Conservation (phyloP, 2,113 vertebrate species). For the Aleadryas rufinucha region DNA sequence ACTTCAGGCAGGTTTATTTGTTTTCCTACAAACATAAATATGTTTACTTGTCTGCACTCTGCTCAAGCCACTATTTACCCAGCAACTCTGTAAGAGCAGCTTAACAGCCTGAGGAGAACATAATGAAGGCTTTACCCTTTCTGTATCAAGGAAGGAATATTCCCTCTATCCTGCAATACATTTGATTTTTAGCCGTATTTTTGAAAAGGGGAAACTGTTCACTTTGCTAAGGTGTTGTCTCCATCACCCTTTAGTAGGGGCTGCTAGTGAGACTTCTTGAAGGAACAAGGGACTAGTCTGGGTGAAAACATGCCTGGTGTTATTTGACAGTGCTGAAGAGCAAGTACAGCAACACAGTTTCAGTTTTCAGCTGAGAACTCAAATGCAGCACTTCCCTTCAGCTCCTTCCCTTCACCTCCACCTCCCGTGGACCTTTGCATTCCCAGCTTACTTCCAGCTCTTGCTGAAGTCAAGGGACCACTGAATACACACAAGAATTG, state of each 20-base stretch:
- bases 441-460: background rate
- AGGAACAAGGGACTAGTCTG: background rate
- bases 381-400: background rate
- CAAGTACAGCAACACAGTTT: background rate
- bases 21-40: constrained; percentile 24
- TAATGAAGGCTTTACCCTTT: background rate
- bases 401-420: too few species aligned
- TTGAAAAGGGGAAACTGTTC: background rate
- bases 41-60: background rate
- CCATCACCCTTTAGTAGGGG: background rate
- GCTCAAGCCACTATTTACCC: background rate
- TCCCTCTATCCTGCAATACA: background rate
- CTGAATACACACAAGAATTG: background rate
- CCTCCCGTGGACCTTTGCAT: background rate
- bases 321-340: constrained; percentile 10
- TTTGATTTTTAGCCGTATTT: background rate
- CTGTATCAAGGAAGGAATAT: background rate
- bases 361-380: background rate
- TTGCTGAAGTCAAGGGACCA: background rate
- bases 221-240: background rate
- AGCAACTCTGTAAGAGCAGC: background rate
- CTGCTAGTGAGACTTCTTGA: background rate
- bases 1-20: constrained; percentile 3
- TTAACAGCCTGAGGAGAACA: background rate
- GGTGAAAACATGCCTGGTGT: background rate